phyloP scores from a whole-genome alignment of 2,888 invertebrate genomes.

The Tetragonisca angustula region DNA sequence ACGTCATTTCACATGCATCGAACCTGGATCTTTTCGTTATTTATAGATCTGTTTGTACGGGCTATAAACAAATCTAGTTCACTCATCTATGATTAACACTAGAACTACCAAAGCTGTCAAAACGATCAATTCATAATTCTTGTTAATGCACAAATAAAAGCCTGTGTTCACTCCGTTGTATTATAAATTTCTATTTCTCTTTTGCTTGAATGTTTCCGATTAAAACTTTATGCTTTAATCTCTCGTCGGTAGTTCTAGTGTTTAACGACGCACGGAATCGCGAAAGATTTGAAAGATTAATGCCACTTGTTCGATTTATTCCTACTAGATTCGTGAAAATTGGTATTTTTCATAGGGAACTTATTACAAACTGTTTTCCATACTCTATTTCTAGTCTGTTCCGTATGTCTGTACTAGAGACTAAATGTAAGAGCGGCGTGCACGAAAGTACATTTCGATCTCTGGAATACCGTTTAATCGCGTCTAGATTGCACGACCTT shows the following conservation, averaged over 20 bases:
- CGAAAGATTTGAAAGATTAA: background rate
- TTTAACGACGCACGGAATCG: slow-evolving; percentile 15
- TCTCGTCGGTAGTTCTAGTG: too few relatives aligned
- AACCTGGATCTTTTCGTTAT: background rate
- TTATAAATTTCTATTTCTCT: too few relatives aligned
- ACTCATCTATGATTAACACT: background rate
- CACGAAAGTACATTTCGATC: background rate
- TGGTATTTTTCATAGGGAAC: too few relatives aligned
- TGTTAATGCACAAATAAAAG: too few relatives aligned
- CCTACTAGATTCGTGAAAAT: background rate
- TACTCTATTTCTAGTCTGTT: background rate
- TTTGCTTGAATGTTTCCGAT: too few relatives aligned
- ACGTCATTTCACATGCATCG: too few relatives aligned
- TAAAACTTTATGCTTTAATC: too few relatives aligned
- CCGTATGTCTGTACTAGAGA: background rate
- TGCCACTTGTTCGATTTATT: background rate
- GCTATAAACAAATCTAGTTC: background rate
- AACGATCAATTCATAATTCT: too few relatives aligned
- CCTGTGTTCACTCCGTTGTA: too few relatives aligned
- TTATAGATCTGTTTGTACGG: background rate
- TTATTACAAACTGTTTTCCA: too few relatives aligned
- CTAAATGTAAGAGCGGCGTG: background rate
- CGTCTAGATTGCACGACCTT: slow-evolving; percentile 51
- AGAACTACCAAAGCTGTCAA: too few relatives aligned
- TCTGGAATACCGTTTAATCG: slow-evolving; percentile 31